Conservation (phyloP, 1,140 invertebrate genomes). For the Drosophila pseudoananassae region DNA sequence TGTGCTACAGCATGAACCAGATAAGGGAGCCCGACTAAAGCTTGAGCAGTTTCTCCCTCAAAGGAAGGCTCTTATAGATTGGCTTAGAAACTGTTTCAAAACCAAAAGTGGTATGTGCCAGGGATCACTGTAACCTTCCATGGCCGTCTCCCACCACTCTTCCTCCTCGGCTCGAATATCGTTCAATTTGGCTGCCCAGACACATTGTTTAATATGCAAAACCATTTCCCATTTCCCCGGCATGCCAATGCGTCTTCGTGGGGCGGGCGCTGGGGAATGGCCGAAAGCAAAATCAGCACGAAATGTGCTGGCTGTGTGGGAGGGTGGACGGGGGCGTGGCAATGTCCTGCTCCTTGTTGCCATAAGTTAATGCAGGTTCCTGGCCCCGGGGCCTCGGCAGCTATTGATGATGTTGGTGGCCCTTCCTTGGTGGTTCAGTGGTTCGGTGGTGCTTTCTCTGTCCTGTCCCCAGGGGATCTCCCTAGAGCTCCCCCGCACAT, state of each 20-base stretch:
- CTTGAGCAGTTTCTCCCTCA: too few species aligned
- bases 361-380: constrained; percentile 59
- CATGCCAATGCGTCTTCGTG: constrained; percentile 59
- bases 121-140: constrained; percentile 18
- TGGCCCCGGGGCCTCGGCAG: constrained; percentile 31
- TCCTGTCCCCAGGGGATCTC: constrained; percentile 29
- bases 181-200: constrained; percentile 56
- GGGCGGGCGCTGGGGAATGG: constrained; percentile 44
- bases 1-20: background rate
- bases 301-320: constrained; percentile 71
- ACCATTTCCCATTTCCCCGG: constrained; percentile 70
- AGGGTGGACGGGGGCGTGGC: constrained; percentile 16
- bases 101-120: background rate
- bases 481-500: constrained; percentile 42
- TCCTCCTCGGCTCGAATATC: constrained; percentile 30
- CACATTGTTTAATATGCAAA: constrained; percentile 83
- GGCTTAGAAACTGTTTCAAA: background rate
- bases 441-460: constrained; percentile 10
- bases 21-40: background rate
- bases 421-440: constrained; percentile 7
- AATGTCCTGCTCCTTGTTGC: constrained; percentile 37
- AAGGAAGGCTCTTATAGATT: too few species aligned
- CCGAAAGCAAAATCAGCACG: constrained; percentile 75
- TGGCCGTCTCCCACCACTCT: background rate
- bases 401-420: constrained; percentile 22